These are phyloP conservation scores for Caenorhabditis briggsae DNA, from an alignment of 1,140 invertebrate species.

Conservation along the genomic window DNA sequence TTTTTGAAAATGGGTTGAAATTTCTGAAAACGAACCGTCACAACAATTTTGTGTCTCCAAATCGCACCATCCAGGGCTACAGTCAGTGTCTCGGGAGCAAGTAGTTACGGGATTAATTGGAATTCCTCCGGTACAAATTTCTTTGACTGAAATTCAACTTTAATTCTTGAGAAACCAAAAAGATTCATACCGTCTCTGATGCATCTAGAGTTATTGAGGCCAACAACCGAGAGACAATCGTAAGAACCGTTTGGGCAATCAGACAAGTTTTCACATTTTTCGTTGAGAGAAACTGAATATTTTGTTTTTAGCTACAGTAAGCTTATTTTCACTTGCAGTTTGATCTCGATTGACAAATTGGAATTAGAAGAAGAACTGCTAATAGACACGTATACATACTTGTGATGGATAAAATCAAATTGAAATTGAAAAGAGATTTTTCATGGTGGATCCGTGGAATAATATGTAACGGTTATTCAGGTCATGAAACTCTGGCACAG, in stretches of 20 bases:
- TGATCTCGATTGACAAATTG: background rate
- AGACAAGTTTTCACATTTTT: background rate
- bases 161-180: background rate
- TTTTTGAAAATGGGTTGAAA: background rate
- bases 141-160: background rate
- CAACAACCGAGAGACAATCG: background rate
- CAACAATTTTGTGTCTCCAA: conserved; percentile 13
- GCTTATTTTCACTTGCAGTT: background rate
- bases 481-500: too few relatives aligned
- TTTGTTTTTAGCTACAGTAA: background rate
- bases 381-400: background rate
- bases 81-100: background rate
- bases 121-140: conserved; percentile 3
- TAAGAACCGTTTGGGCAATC: background rate
- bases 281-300: background rate
- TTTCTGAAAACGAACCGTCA: background rate
- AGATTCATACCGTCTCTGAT: background rate
- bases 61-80: background rate
- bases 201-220: background rate
- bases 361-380: background rate
- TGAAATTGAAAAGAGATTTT: too few relatives aligned
- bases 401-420: too few relatives aligned
- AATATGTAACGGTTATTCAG: too few relatives aligned
- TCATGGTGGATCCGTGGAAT: too few relatives aligned
- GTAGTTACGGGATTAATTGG: background rate